These are phyloP conservation scores for Parascotia fuliginaria DNA, from an alignment of 2,888 invertebrate species.

Conservation along the genomic window DNA sequence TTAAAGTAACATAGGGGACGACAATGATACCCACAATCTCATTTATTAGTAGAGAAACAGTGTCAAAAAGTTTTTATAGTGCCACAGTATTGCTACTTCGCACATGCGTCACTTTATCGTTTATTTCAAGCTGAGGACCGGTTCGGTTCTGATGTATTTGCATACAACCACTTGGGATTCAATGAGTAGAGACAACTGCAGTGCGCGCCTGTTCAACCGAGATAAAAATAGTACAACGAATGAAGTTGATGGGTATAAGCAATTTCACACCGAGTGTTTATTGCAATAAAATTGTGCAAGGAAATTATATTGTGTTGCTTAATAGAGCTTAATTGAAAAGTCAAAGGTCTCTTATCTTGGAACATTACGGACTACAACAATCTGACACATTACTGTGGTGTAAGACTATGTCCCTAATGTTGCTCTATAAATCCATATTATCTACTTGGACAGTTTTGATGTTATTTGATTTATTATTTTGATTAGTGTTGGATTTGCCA, in stretches of 20 bases:
- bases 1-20: constrained; percentile 33
- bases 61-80: constrained; percentile 27
- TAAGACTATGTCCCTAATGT: constrained; percentile 28
- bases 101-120: constrained; percentile 48
- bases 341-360: constrained; percentile 60
- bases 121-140: constrained; percentile 54
- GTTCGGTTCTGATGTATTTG: constrained; percentile 65
- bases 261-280: constrained; percentile 41
- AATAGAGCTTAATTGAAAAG: constrained; percentile 65
- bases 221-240: constrained; percentile 53
- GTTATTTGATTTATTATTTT: too few relatives aligned
- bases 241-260: constrained; percentile 40
- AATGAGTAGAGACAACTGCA: constrained; percentile 47
- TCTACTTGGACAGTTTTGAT: constrained; percentile 41
- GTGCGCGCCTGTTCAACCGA: constrained; percentile 37
- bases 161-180: constrained; percentile 55
- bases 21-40: constrained; percentile 14
- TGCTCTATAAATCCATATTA: constrained; percentile 24
- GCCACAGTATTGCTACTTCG: constrained; percentile 35
- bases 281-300: constrained; percentile 54
- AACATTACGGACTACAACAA: constrained; percentile 44
- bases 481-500: too few relatives aligned
- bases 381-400: constrained; percentile 51
- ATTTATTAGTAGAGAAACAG: constrained; percentile 21
- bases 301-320: constrained; percentile 55